Conservation (phyloP, 2,888 invertebrate species). For the Tuberolachnus salignus region DNA sequence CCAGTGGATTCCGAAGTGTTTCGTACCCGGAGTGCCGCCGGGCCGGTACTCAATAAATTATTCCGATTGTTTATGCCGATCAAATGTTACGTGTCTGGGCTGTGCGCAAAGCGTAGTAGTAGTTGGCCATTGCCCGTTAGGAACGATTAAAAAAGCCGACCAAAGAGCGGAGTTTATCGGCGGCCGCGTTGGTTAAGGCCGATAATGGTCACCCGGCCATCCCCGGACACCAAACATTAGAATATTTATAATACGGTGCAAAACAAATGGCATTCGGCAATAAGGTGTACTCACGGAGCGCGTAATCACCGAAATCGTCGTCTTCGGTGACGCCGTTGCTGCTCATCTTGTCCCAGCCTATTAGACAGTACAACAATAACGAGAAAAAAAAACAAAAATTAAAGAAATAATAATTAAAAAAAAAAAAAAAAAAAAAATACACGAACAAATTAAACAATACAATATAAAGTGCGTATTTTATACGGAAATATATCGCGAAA, state of each 20-base stretch:
- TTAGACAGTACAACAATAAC: not conserved
- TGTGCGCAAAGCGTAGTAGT: slow-evolving; percentile 7
- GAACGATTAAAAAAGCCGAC: slow-evolving; percentile 28
- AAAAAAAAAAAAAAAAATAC: too few relatives aligned
- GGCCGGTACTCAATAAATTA: not conserved
- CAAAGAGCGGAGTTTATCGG: not conserved
- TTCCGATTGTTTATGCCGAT: not conserved
- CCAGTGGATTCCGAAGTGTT: not conserved
- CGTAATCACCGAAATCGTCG: slow-evolving; percentile 58
- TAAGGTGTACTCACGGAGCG: slow-evolving; percentile 48
- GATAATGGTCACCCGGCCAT: too few relatives aligned
- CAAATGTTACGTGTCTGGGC: not conserved
- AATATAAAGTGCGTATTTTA: too few relatives aligned
- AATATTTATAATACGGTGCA: too few relatives aligned
- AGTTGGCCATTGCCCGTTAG: slow-evolving; percentile 32
- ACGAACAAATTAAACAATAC: not conserved
- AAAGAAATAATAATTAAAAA: too few relatives aligned
- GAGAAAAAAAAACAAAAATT: not conserved
- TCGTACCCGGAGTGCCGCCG: not conserved
- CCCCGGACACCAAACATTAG: too few relatives aligned
- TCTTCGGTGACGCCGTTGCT: slow-evolving; percentile 59
- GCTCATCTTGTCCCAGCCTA: slow-evolving; percentile 60
- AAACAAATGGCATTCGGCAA: not conserved
- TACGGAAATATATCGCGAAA: not conserved
- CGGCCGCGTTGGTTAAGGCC: too few relatives aligned